Conservation (phyloP, 2,113 vertebrate genomes). For the Gnathonemus echidnorhynchus region DNA sequence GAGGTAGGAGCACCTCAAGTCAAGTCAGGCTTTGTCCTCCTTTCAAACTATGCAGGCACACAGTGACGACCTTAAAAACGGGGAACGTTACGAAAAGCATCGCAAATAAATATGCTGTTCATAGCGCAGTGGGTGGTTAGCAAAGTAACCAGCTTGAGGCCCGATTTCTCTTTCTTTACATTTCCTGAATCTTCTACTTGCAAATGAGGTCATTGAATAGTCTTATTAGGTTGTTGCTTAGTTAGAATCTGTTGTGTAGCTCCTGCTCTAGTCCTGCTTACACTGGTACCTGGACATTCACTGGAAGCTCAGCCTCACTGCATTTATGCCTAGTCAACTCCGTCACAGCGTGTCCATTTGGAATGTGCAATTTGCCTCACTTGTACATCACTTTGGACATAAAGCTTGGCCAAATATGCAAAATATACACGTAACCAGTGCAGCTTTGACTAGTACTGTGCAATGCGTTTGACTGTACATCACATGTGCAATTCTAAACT, state of each 20-base stretch:
- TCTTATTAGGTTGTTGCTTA: neutral
- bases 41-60: neutral
- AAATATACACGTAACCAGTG: neutral
- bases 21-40: neutral
- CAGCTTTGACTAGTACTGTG: neutral
- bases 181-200: neutral
- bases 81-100: neutral
- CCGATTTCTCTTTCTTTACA: neutral
- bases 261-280: neutral
- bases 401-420: neutral
- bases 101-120: neutral
- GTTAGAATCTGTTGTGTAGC: neutral
- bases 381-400: neutral
- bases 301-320: neutral
- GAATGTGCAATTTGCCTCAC: neutral
- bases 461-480: neutral
- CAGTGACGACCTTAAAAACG: neutral
- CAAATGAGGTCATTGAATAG: neutral
- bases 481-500: neutral
- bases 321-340: neutral
- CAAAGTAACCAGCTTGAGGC: neutral
- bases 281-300: neutral
- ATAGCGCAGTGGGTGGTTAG: neutral
- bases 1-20: conserved; percentile 62
- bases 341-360: neutral